phyloP scores from a whole-genome alignment of 2,113 vertebrate species.

The Cyrtonyx montezumae region DNA sequence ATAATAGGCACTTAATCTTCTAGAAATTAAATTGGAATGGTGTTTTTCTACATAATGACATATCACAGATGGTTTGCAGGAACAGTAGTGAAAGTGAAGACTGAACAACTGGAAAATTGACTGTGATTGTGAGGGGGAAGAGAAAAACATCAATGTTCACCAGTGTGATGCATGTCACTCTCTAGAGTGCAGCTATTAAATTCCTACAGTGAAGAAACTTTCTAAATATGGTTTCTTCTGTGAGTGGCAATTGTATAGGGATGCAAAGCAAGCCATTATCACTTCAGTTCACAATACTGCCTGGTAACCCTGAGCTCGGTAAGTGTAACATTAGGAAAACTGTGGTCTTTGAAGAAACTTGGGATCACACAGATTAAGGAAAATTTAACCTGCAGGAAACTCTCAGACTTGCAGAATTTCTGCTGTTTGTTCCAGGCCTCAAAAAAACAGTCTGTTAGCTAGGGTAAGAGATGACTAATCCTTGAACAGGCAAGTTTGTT shows the following conservation, averaged over 20 bases:
- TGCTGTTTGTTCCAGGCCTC: not conserved
- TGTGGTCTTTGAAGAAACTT: not conserved
- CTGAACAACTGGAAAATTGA: not conserved
- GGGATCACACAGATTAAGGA: not conserved
- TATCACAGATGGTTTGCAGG: not conserved
- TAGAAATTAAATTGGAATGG: not conserved
- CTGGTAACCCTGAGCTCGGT: not conserved
- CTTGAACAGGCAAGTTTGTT: not conserved
- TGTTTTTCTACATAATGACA: not conserved
- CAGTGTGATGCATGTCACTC: not conserved
- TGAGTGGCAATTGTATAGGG: not conserved
- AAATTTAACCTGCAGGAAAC: not conserved
- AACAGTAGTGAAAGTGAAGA: not conserved
- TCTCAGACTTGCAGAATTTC: not conserved
- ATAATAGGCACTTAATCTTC: not conserved
- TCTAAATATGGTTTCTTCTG: not conserved
- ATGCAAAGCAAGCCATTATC: not conserved
- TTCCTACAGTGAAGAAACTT: not conserved
- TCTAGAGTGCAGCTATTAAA: not conserved
- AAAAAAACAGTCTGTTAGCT: not conserved
- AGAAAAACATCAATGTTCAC: not conserved
- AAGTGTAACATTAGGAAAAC: not conserved
- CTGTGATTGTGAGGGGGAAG: not conserved
- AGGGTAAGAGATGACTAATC: not conserved
- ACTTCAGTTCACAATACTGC: not conserved